These are phyloP conservation scores for Ascidia mentula DNA, from an alignment of 23 tunicate genomes.

Conservation along the genomic window DNA sequence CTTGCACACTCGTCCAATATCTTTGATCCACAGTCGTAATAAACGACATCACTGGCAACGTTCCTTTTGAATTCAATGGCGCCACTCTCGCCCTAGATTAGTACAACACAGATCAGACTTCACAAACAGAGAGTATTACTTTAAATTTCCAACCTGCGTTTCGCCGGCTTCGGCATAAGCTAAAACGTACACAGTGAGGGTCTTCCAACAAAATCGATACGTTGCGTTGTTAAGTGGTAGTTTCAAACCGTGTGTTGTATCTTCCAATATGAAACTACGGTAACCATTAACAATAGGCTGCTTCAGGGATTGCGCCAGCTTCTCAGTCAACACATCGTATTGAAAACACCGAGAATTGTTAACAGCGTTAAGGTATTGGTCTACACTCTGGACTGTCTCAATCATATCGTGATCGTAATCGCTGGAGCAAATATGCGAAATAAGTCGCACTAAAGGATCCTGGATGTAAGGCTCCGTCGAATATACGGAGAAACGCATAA, in stretches of 20 bases:
- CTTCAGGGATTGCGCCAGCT: background rate
- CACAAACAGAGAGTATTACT: background rate
- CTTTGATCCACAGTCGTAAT: conserved; percentile 54
- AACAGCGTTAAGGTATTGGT: background rate
- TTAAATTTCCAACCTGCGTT: background rate
- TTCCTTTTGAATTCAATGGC: background rate
- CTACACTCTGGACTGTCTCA: background rate
- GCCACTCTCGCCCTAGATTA: background rate
- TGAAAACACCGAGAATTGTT: background rate
- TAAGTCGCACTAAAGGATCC: background rate
- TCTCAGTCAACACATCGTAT: background rate
- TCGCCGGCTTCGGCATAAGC: conserved; percentile 20
- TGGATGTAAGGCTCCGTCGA: background rate
- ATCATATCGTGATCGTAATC: background rate
- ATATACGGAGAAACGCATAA: background rate
- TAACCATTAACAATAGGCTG: background rate
- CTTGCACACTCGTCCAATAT: conserved; percentile 44
- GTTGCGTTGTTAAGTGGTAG: conserved; percentile 21
- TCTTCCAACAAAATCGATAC: conserved; percentile 61
- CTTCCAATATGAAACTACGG: background rate
- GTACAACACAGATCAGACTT: background rate
- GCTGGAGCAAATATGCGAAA: background rate
- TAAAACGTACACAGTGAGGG: conserved; percentile 16
- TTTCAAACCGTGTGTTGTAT: conserved; percentile 9
- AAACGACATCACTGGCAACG: background rate